Evolutionary conservation across 1,140 invertebrate species (phyloP), one percentile per base, ranked within the genome.

Genomic region (Eriocheir sinensis): DNA sequence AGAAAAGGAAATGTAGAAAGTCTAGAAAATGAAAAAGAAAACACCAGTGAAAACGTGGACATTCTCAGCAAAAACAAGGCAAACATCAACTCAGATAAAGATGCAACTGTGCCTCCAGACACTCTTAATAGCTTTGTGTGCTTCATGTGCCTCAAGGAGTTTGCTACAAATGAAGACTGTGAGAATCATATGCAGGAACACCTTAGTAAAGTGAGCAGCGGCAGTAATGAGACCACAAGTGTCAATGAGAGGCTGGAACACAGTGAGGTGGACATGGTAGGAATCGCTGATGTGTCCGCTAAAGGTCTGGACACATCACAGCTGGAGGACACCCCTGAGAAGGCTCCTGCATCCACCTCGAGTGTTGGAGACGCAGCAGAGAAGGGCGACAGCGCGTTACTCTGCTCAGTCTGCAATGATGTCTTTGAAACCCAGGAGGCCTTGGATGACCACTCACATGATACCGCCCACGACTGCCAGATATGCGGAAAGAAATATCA

Each of bases 401-500:
- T n/a, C 0, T 92, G 80, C 21, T 92, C 94, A 53, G 41, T 94
- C 34, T 94, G 93, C 85, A 88, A 91, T 86, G 88, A 86, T 36
- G 90, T 72, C n/a, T 92, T 94, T 86, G 40, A 91, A 4, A 91
- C 94, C 21, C 89, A 85, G 30, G 12, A 30, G 30, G 88, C 72
- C 12, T 60, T 86, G 40, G 34, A 92, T 4, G 72, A 86, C 30
- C 89, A 94, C 15, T 38, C 80, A 27, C 93, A 94, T 72, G 89
- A 94, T 53, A 85, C 34, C 40, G 32, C 38, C 17, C 53, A 44
- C 79, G 79, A 91, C 36, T 94, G 94, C 53, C 86, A 94, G 9
- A 88, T 94, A 40, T 94, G 94, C 79, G 89, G 89, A 6, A 94
- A 94, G 48, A 85, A 85, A 79, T 94, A 94, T 44, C 94, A 94